These are phyloP conservation scores for Leptinotarsa undecemlineata DNA, from an alignment of 1,140 invertebrate species.

Conservation along the genomic window DNA sequence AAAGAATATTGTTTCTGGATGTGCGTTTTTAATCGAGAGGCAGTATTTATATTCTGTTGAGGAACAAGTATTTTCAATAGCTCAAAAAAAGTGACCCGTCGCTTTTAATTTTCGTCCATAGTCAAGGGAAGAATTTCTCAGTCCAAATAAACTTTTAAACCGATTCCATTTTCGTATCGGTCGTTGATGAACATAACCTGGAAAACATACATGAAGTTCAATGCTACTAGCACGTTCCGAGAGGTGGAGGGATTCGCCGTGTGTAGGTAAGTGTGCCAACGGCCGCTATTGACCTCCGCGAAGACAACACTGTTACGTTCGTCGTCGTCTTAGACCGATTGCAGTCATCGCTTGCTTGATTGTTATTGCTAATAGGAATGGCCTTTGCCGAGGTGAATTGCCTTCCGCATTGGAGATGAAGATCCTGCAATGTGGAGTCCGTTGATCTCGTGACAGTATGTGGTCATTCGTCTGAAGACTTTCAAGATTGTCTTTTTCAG, in stretches of 20 bases:
- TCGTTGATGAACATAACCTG: conserved; percentile 33
- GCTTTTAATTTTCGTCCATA: no score
- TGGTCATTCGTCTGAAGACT: no score
- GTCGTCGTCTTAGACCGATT: conserved; percentile 24
- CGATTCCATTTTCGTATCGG: conserved; percentile 12
- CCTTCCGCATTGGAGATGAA: conserved; percentile 24
- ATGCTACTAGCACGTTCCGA: conserved; percentile 35
- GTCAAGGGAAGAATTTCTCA: neutral
- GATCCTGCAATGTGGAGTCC: neutral
- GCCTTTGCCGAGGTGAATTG: conserved; percentile 23
- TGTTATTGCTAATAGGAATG: conserved; percentile 23
- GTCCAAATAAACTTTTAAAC: neutral
- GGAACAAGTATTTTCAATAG: no score
- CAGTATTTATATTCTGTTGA: no score
- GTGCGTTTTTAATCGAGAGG: no score
- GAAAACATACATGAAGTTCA: conserved; percentile 34
- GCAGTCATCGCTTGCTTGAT: conserved; percentile 17
- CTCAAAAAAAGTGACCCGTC: no score
- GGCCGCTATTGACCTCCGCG: conserved; percentile 35
- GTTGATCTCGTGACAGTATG: neutral
- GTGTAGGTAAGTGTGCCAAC: conserved; percentile 40
- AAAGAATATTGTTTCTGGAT: no score
- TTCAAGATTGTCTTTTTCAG: no score
- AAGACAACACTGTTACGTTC: conserved; percentile 41
- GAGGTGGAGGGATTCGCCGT: conserved; percentile 30